Evolutionary conservation across 2,888 invertebrate genomes (phyloP).

Genomic region (Hedya salicella): DNA sequence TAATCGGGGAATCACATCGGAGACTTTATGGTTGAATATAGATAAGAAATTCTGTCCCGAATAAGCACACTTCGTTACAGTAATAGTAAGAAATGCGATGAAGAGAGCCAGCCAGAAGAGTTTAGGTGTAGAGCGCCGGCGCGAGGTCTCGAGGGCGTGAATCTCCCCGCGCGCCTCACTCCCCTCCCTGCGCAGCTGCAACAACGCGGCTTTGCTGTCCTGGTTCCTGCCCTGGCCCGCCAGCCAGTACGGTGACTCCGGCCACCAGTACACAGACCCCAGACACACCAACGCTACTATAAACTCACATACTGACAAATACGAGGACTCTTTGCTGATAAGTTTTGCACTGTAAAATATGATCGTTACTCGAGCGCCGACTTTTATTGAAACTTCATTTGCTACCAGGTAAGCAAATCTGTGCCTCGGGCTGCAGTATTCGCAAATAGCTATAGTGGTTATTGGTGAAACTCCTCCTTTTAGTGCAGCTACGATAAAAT

Average conservation of each 20-base stretch:
- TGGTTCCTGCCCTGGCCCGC: slow-evolving; percentile 2
- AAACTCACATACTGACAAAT: background rate
- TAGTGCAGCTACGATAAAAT: background rate
- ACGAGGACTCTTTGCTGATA: background rate
- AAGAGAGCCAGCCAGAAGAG: slow-evolving; percentile 11
- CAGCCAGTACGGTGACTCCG: slow-evolving; percentile 22
- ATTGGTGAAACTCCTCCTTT: slow-evolving; percentile 13
- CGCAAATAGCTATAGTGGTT: slow-evolving; percentile 20
- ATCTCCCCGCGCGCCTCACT: background rate
- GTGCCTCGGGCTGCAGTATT: slow-evolving; percentile 17
- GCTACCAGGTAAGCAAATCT: slow-evolving; percentile 11
- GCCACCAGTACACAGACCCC: slow-evolving; percentile 17
- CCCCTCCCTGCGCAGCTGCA: slow-evolving; percentile 1
- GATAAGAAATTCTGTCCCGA: background rate
- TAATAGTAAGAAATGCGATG: background rate
- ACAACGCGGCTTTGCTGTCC: background rate
- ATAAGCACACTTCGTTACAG: slow-evolving; percentile 1
- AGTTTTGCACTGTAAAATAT: background rate
- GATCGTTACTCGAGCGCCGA: background rate
- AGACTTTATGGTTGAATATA: background rate
- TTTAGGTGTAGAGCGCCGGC: background rate
- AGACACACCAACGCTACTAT: slow-evolving; percentile 6
- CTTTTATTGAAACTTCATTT: background rate
- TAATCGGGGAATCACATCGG: too few relatives aligned
- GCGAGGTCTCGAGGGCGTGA: background rate